These are phyloP conservation scores for Myanophis thanlyinensis DNA, from an alignment of 2,113 vertebrate species.

Conservation along the genomic window DNA sequence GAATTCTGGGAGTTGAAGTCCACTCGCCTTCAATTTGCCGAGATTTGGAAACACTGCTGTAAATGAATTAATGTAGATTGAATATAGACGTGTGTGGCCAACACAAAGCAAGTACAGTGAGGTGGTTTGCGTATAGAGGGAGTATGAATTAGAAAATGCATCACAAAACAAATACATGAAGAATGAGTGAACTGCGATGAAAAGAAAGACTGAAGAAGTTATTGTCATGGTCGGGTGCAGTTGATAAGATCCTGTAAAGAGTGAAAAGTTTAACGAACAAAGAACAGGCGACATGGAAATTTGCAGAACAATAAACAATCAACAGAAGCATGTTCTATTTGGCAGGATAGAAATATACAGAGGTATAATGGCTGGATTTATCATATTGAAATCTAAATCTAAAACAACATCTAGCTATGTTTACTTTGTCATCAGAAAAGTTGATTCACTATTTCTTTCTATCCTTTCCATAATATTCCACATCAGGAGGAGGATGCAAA, in stretches of 20 bases:
- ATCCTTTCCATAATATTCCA: neutral
- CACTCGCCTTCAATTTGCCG: neutral
- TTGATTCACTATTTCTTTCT: neutral
- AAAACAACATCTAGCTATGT: neutral
- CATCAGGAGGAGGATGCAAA: neutral
- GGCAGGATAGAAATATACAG: neutral
- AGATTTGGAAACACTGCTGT: neutral
- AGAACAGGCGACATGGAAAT: neutral
- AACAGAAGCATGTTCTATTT: neutral
- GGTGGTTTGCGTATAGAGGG: neutral
- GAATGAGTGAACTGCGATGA: neutral
- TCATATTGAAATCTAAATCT: neutral
- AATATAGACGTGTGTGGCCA: neutral
- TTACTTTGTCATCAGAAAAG: neutral
- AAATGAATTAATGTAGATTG: neutral
- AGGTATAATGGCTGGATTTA: neutral
- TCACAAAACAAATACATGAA: neutral
- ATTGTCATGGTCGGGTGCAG: neutral
- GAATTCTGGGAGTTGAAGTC: neutral
- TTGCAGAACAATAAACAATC: neutral
- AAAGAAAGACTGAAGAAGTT: neutral
- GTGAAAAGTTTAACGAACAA: neutral
- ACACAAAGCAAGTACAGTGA: neutral
- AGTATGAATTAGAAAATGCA: neutral
- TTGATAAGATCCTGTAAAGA: neutral